These are phyloP conservation scores for Timandra comae DNA, from an alignment of 2,888 invertebrate genomes.

Conservation along the genomic window DNA sequence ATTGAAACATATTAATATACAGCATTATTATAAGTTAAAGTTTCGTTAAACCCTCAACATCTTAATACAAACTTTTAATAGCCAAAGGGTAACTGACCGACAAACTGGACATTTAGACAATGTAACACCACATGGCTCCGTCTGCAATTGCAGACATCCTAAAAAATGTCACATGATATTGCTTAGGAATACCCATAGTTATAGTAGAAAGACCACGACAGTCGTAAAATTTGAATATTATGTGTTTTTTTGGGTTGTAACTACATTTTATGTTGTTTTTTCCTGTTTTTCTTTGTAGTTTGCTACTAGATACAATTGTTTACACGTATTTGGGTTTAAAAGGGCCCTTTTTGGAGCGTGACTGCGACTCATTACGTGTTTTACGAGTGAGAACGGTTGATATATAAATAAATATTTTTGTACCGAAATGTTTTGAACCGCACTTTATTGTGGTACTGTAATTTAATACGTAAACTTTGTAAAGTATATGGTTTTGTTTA, in stretches of 20 bases:
- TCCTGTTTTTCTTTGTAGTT: slow-evolving; percentile 9
- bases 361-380: slow-evolving; percentile 8
- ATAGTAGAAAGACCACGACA: slow-evolving; percentile 5
- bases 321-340: slow-evolving; percentile 5
- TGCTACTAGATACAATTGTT: slow-evolving; percentile 3
- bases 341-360: slow-evolving; percentile 11
- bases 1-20: too few species aligned
- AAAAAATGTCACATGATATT: neutral
- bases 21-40: too few species aligned
- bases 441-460: too few species aligned
- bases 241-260: slow-evolving; percentile 9
- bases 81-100: too few species aligned
- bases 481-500: too few species aligned
- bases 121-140: too few species aligned
- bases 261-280: slow-evolving; percentile 11
- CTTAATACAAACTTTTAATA: too few species aligned
- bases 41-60: too few species aligned
- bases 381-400: slow-evolving; percentile 3
- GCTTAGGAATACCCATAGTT: neutral
- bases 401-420: neutral
- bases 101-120: too few species aligned
- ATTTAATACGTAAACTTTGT: too few species aligned
- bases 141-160: neutral
- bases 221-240: slow-evolving; percentile 14
- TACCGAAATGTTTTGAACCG: too few species aligned